Conservation (phyloP, 2,888 invertebrate genomes). For the Troilus luridus region DNA sequence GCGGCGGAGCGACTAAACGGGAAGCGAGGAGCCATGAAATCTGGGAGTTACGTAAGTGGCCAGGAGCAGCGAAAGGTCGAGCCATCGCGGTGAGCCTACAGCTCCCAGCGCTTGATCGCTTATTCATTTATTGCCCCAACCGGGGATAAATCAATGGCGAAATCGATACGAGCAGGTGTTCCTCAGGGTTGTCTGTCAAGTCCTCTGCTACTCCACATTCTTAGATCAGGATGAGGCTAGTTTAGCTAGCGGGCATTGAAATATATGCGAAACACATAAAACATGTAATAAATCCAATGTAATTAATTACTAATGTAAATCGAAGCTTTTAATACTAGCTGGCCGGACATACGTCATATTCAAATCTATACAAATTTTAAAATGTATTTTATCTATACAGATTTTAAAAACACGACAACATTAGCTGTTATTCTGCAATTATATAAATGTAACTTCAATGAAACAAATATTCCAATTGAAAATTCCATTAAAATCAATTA, state of each 20-base stretch:
- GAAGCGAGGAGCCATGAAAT: conserved; percentile 49
- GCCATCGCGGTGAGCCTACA: not conserved
- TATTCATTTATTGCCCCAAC: not conserved
- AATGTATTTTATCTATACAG: too few relatives aligned
- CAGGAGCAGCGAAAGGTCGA: conserved; percentile 37
- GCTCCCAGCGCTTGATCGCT: not conserved
- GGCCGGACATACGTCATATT: too few relatives aligned
- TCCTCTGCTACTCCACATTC: not conserved
- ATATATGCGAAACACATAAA: not conserved
- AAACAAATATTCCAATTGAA: too few relatives aligned
- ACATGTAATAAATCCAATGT: not conserved
- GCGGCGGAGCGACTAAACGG: conserved; percentile 31
- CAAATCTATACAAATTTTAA: too few relatives aligned
- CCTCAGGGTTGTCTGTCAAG: not conserved
- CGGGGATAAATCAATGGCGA: conserved; percentile 21
- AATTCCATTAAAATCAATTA: too few relatives aligned
- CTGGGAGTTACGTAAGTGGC: conserved; percentile 23
- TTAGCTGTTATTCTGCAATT: too few relatives aligned
- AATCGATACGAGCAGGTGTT: conserved; percentile 35
- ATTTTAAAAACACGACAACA: too few relatives aligned
- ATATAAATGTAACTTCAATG: too few relatives aligned
- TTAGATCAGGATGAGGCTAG: not conserved
- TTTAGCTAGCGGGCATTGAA: not conserved
- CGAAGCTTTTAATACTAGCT: not conserved
- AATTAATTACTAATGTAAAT: not conserved